These are phyloP conservation scores for Xyliphius kryptos DNA, from an alignment of 2,113 vertebrate species.

Conservation along the genomic window DNA sequence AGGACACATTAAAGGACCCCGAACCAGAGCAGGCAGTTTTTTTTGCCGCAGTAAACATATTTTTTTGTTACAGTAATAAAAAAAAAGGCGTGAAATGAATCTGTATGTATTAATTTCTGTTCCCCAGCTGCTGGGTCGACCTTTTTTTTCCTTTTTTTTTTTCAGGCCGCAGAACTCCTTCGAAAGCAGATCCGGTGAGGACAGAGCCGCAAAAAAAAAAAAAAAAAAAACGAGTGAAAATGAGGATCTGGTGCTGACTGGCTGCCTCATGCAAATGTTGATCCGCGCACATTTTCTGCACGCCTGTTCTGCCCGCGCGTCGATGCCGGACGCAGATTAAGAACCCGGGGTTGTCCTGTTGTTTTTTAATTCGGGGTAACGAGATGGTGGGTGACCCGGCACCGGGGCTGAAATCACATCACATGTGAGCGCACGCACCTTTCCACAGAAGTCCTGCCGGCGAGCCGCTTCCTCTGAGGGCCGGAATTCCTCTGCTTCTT, in stretches of 20 bases:
- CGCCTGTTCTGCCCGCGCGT: no score
- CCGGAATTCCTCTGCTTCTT: constrained; percentile 10
- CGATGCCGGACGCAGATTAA: no score
- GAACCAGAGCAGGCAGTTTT: constrained; percentile 40
- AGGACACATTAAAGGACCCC: constrained; percentile 67
- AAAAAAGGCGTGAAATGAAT: constrained; percentile 55
- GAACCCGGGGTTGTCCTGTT: no score
- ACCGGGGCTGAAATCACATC: no score
- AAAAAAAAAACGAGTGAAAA: constrained; percentile 14
- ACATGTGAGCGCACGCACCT: not conserved
- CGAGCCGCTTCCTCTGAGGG: constrained; percentile 12
- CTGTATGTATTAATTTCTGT: constrained; percentile 59
- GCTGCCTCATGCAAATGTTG: constrained; percentile 54
- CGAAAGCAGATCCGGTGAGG: constrained; percentile 56
- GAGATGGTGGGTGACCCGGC: not conserved
- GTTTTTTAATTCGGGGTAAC: no score
- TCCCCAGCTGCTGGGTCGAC: constrained; percentile 60
- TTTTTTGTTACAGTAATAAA: not conserved
- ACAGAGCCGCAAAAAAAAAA: constrained; percentile 8
- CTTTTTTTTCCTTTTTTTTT: constrained; percentile 25
- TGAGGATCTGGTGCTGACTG: constrained; percentile 38
- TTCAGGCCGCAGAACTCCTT: constrained; percentile 55
- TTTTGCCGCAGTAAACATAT: constrained; percentile 63
- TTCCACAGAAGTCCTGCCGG: not conserved
- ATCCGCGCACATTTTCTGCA: constrained; percentile 71